Percentiles rank a stretch among this genome's conserved stretches.
Evolutionary conservation across 2,113 vertebrate species (phyloP).

Genomic region (Prunella himalayana): DNA sequence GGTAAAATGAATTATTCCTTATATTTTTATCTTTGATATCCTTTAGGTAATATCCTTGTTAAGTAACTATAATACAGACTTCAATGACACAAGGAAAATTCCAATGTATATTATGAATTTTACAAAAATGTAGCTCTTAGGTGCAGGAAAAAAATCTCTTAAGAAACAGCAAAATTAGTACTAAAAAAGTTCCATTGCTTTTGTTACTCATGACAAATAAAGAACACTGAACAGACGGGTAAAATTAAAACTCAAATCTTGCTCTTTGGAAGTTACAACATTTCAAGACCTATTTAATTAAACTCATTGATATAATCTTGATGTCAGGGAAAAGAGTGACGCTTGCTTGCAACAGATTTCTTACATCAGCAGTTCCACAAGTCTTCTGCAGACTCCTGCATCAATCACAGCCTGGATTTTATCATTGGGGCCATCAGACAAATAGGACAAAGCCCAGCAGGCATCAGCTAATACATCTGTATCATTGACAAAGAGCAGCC

Average conservation of each 20-base stretch:
- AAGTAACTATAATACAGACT: background rate
- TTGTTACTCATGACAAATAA: background rate
- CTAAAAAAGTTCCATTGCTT: background rate
- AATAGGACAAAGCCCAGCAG: constrained; percentile 96
- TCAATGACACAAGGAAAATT: background rate
- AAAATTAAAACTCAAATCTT: background rate
- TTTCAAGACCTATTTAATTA: background rate
- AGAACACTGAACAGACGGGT: background rate
- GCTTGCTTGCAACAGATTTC: constrained; percentile 18
- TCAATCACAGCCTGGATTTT: constrained; percentile 99
- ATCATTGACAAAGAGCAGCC: constrained; percentile 95
- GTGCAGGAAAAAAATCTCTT: background rate
- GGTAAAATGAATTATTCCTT: background rate
- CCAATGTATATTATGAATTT: background rate
- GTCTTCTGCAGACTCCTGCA: constrained; percentile 94
- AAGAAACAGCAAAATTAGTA: background rate
- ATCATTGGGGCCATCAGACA: constrained; percentile 96
- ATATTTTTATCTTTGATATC: background rate
- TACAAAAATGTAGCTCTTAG: background rate
- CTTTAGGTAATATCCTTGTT: background rate
- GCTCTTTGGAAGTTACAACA: background rate
- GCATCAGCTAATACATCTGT: constrained; percentile 95
- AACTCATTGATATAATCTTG: background rate
- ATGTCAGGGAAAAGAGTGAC: background rate
- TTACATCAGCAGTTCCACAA: constrained; percentile 96